Evolutionary conservation across 1,140 invertebrate species (phyloP), one percentile per base, ranked within the genome.

Genomic region (Nylanderia fulva): DNA sequence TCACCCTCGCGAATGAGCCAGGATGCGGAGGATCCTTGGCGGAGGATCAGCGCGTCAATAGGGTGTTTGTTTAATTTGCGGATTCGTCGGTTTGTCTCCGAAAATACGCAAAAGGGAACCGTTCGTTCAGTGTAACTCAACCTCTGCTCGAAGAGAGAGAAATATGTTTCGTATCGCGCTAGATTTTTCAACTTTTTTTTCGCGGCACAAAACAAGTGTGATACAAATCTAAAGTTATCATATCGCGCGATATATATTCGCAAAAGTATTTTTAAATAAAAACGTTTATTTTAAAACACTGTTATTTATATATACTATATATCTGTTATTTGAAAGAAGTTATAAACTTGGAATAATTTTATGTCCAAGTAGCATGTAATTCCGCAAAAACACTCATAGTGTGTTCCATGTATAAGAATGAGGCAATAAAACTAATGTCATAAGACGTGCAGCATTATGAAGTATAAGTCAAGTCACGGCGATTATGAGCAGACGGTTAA

Each of bases 41-140:
- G 42, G 71, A 87, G 92, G 93, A 93, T 94, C 92, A 93, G 90
- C 90, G 88, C 88, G 92, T 93, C 93, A 92, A 91, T 91, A 93
- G 90, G 89, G 91, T 91, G 89, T 93, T 93, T 93, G 93, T 93
- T 94, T 93, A 93, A 94, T 93, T 94, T 93, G 86, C 86, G 90
- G 89, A 92, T 93, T 88, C 76, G 71, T 71, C 80, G 33, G 64
- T 7, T 85, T 77, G 76, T 45, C 74, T 79, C 56, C 36, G 39
- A 39, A 76, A 24, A 39, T 48, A 18, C 77, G 48, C 54, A 54
- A 15, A 7, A 27, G 39, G 27, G 45, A 52, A 56, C 45, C 75
- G 69, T 56, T 60, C 27, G 33, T 60, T 68, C 77, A 66, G 72
- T 74, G 79, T 6, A 58, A 74, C 75, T 89, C 86, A 86, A 72